These are phyloP conservation scores for Hozukius guyotensis DNA, from an alignment of 2,797 vertebrate genomes.

Conservation along the genomic window DNA sequence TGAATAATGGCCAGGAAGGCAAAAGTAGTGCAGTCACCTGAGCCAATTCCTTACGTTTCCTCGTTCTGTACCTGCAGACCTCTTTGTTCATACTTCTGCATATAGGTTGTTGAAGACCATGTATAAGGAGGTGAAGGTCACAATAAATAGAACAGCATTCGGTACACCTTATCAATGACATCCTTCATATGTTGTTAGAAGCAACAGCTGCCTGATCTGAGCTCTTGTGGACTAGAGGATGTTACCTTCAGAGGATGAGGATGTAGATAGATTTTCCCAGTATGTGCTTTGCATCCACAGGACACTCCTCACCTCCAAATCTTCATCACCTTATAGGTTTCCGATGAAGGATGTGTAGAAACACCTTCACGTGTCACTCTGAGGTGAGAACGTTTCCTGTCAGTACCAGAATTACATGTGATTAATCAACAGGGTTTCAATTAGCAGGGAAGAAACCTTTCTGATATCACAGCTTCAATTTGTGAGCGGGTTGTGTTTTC, in stretches of 20 bases:
- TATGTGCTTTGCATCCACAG: not conserved
- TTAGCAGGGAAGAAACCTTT: not conserved
- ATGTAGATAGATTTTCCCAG: not conserved
- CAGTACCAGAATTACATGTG: not conserved
- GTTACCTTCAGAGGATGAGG: not conserved
- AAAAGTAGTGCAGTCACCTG: not conserved
- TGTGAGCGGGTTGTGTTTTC: not conserved
- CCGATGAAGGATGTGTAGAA: not conserved
- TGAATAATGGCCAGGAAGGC: not conserved
- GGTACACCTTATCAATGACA: not conserved
- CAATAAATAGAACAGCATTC: not conserved
- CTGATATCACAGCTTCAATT: not conserved
- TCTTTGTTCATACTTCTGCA: not conserved
- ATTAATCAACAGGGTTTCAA: slow-evolving; percentile 6
- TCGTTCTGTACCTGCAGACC: not conserved
- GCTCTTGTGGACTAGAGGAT: not conserved
- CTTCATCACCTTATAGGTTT: not conserved
- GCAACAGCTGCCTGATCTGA: not conserved
- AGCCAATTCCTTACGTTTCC: not conserved
- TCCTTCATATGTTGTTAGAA: not conserved
- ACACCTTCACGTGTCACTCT: slow-evolving; percentile 6
- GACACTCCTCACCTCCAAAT: not conserved
- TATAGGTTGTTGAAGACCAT: not conserved
- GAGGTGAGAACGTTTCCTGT: not conserved
- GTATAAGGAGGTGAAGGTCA: not conserved